phyloP scores from a whole-genome alignment of 2,888 invertebrate species.

The Drosophila meridiana region DNA sequence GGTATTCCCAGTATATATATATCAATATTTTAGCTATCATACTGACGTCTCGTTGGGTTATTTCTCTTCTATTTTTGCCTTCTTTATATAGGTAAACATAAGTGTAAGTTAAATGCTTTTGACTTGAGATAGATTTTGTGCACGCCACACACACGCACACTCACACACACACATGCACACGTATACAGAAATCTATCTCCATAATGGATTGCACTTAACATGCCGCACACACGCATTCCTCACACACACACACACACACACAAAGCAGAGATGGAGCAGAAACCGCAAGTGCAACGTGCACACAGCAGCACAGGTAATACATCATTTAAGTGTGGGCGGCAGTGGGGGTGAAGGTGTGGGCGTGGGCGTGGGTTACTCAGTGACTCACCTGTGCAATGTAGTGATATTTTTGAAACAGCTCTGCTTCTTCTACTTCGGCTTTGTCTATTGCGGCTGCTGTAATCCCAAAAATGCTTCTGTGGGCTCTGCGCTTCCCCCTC shows the following conservation, averaged over 20 bases:
- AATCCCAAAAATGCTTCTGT: constrained; percentile 67
- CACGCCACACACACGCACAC: constrained; percentile 9
- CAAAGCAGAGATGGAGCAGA: constrained; percentile 18
- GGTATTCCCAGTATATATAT: neutral
- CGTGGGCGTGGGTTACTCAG: neutral
- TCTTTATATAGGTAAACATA: neutral
- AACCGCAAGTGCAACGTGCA: constrained; percentile 59
- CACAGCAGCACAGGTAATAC: constrained; percentile 62
- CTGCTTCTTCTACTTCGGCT: constrained; percentile 11
- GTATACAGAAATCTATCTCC: constrained; percentile 59
- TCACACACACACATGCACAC: constrained; percentile 12
- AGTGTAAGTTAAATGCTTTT: constrained; percentile 7
- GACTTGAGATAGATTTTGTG: constrained; percentile 23
- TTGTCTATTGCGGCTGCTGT: constrained; percentile 44
- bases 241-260: constrained; percentile 27
- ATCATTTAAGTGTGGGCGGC: constrained; percentile 64
- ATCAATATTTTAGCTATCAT: constrained; percentile 3
- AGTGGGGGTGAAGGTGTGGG: neutral
- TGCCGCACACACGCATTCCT: constrained; percentile 61
- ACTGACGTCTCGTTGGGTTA: constrained; percentile 22
- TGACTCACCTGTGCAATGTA: constrained; percentile 66
- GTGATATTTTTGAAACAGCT: constrained; percentile 17
- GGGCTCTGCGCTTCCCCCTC: constrained; percentile 25
- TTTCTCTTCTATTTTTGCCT: constrained; percentile 4
- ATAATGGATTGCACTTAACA: constrained; percentile 81